Evolutionary conservation across 2,888 invertebrate species (phyloP), one percentile per base, ranked within the genome.

Genomic region (Caenorhabditis sp.): DNA sequence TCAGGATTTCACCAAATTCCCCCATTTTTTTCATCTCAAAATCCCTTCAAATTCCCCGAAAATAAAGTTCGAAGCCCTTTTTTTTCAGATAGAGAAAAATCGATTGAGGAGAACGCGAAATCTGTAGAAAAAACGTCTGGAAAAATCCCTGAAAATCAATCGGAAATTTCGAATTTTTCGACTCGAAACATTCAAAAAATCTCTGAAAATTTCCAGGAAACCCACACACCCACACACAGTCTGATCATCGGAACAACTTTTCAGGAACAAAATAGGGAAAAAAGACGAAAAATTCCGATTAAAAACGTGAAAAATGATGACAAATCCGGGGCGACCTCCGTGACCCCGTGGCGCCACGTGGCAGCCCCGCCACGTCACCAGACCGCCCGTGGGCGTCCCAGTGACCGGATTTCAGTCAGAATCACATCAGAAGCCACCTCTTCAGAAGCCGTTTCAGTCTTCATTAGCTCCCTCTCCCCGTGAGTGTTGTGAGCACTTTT

Each of bases 311-410:
- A 19, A 59, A 59, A 59, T 38, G 59, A 35, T 59, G 59, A 63
- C 63, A 47, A 26, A 44, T 44, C 24, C 1, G 35, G 35, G 14
- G 24, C 10, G 14, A 44, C 10, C 19, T 41, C 22, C n/a, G 22
- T 38, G 38, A 31, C 56, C 41, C 38, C 41, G 22, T 22, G 24
- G 5, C 12, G 38, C 38, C n/a, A 28, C 56, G 69, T 58, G 54
- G 41, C 69, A 24, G 7, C 14, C n/a, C 35, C n/a, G 63, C 75
- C 75, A 76, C 75, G 75, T 76, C 75, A 69, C 16, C 26, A 19
- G 1, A 41, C 77, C 77, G 77, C 75, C 75, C 47, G 58, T n/a
- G n/a, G n/a, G n/a, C n/a, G n/a, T n/a, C n/a, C n/a, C n/a, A 24
- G 24, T 41, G 44, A 24, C 64, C 66, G 31, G 31, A 31, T 54